Conservation (phyloP, 2,113 vertebrate genomes). For the Thunnus thynnus region DNA sequence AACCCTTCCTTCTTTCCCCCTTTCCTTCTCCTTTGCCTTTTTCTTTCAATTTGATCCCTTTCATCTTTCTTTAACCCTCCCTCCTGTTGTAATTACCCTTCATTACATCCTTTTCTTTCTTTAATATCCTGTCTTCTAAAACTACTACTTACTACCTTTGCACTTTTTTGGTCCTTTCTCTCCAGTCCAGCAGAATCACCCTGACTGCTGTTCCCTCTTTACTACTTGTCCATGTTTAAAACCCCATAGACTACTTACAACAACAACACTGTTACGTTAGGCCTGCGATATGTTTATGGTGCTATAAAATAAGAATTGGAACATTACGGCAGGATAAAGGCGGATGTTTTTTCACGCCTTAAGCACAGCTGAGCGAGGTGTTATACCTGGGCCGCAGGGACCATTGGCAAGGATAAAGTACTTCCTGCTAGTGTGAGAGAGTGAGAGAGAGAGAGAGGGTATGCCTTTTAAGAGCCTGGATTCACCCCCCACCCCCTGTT, state of each 20-base stretch:
- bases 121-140: not conserved
- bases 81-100: not conserved
- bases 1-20: not conserved
- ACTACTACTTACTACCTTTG: not conserved
- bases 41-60: not conserved
- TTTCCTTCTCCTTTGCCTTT: not conserved
- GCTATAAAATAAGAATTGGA: conserved; percentile 66
- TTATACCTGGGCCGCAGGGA: conserved; percentile 56
- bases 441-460: not conserved
- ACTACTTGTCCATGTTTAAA: conserved; percentile 42
- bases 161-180: no score
- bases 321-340: conserved; percentile 61
- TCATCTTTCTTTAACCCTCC: not conserved
- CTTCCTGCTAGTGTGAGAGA: conserved; percentile 21
- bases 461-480: conserved; percentile 32
- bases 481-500: conserved; percentile 30
- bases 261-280: conserved; percentile 43
- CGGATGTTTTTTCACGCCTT: conserved; percentile 55
- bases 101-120: not conserved
- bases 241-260: conserved; percentile 59
- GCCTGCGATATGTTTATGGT: conserved; percentile 59
- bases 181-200: conserved; percentile 3
- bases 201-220: not conserved
- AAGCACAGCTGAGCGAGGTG: conserved; percentile 64
- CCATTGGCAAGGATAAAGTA: conserved; percentile 44